Evolutionary conservation across 2,113 vertebrate species (phyloP).

Genomic region (Haplochromis burtoni): DNA sequence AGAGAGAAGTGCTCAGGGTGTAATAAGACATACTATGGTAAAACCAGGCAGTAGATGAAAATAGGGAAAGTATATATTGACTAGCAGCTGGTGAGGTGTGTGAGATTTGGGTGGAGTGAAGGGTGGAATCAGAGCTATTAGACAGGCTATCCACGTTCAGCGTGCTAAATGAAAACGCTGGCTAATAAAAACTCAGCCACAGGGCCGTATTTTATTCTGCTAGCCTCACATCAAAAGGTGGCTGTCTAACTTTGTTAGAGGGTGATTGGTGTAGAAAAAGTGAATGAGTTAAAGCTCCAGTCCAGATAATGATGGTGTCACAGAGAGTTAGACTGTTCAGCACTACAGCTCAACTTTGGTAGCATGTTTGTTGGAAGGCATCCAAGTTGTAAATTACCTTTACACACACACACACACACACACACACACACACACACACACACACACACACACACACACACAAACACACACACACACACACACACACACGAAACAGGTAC

Average conservation of each 20-base stretch:
- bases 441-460: neutral
- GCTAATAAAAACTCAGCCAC: slow-evolving; percentile 11
- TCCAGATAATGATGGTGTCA: slow-evolving; percentile 14
- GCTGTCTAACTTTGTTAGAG: slow-evolving; percentile 11
- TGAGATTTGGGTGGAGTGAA: neutral
- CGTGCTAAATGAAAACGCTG: slow-evolving; percentile 6
- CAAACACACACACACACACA: neutral
- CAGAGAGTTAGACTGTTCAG: neutral
- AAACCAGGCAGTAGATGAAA: neutral
- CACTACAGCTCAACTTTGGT: neutral
- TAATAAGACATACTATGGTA: neutral
- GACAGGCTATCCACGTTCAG: neutral
- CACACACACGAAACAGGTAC: neutral
- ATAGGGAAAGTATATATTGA: neutral
- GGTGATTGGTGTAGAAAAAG: neutral
- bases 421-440: neutral
- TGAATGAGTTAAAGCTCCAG: neutral
- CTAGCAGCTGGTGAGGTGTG: neutral
- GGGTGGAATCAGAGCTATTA: neutral
- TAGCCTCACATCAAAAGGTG: slow-evolving; percentile 5
- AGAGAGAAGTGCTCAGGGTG: neutral
- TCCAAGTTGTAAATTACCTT: neutral
- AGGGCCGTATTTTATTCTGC: neutral
- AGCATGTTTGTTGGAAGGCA: neutral
- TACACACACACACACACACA: neutral